phyloP scores from a whole-genome alignment of 2,113 vertebrate genomes.

The Numida meleagris region DNA sequence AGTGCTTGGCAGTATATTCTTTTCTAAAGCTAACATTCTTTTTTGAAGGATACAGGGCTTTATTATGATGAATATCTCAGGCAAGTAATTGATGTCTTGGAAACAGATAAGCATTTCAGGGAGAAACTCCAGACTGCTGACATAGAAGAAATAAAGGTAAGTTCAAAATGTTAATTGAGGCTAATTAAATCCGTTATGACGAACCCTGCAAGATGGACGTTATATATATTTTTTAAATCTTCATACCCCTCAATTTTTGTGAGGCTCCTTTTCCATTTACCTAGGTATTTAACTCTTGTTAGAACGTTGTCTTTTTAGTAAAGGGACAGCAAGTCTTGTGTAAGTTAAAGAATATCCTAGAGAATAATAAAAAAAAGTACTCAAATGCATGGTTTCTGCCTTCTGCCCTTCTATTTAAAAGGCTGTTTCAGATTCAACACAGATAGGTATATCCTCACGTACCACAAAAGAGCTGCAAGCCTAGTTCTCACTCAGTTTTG shows the following conservation, averaged over 20 bases:
- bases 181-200: neutral
- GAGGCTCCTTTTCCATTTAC: neutral
- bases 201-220: neutral
- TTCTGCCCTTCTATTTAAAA: neutral
- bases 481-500: neutral
- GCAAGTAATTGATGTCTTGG: slow-evolving; percentile 97
- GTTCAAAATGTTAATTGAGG: neutral
- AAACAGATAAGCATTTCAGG: slow-evolving; percentile 97
- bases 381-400: neutral
- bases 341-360: neutral
- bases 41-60: slow-evolving; percentile 92
- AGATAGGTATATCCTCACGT: neutral
- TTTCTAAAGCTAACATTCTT: neutral
- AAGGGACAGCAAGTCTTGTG: neutral
- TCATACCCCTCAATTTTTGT: neutral
- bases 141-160: slow-evolving; percentile 99
- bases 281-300: neutral
- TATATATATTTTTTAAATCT: neutral
- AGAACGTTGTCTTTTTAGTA: neutral
- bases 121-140: slow-evolving; percentile 97
- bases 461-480: neutral
- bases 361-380: neutral
- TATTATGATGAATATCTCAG: slow-evolving; percentile 98
- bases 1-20: neutral
- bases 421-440: neutral